phyloP scores from a whole-genome alignment of 1,140 invertebrate genomes.

The Acromyrmex charruanus region DNA sequence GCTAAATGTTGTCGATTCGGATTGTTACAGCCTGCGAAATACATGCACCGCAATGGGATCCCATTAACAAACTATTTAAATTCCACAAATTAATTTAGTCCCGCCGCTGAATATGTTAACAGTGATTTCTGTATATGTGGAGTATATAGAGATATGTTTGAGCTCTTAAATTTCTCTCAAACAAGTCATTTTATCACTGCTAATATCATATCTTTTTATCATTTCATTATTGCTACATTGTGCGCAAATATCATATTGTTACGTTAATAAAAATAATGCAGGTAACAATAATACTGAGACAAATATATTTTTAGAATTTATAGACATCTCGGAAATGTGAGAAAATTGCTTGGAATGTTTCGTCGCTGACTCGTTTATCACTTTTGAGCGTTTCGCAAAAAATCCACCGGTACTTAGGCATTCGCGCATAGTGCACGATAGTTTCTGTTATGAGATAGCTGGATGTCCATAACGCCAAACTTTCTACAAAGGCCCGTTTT shows the following conservation, averaged over 20 bases:
- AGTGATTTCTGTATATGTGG: slow-evolving; percentile 15
- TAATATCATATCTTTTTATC: neutral
- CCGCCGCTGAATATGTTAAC: neutral
- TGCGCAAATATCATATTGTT: neutral
- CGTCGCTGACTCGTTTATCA: slow-evolving; percentile 10
- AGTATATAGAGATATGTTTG: neutral
- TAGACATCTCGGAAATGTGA: slow-evolving; percentile 4
- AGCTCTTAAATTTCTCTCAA: neutral
- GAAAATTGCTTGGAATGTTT: slow-evolving; percentile 31
- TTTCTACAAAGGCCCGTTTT: slow-evolving; percentile 58
- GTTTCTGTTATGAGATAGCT: slow-evolving; percentile 58
- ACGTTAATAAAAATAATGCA: neutral
- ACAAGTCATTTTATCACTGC: neutral
- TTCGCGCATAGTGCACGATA: slow-evolving; percentile 32
- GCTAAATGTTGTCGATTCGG: slow-evolving; percentile 52
- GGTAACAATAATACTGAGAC: neutral
- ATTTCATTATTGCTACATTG: neutral
- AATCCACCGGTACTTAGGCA: slow-evolving; percentile 48
- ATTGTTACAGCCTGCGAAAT: slow-evolving; percentile 34
- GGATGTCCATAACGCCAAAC: slow-evolving; percentile 53
- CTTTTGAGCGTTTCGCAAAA: slow-evolving; percentile 22
- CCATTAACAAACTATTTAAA: slow-evolving; percentile 53
- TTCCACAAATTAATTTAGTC: slow-evolving; percentile 53
- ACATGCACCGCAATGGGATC: slow-evolving; percentile 18
- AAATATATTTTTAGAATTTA: slow-evolving; percentile 6